Evolutionary conservation across 2,113 vertebrate species (phyloP), one percentile per base, ranked within the genome.

Genomic region (Macaca mulatta): DNA sequence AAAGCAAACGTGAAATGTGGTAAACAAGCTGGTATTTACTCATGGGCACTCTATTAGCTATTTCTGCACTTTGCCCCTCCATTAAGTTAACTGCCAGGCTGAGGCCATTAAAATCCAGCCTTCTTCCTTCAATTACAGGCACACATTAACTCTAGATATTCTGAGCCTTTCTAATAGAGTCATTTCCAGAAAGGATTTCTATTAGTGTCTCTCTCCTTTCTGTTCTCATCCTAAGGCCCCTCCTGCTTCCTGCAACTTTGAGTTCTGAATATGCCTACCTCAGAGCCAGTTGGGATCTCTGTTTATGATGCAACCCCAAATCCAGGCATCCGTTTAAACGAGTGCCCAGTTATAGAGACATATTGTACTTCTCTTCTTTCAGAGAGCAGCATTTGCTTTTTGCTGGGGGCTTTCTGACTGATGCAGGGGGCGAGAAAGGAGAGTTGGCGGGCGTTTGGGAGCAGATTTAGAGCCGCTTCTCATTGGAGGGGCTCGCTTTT

Each of bases 401-500:
- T 70, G 80, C 79, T 90, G 92, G 93, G 94, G 89, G 92, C 87
- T 97, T 89, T 96, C 87, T 93, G 89, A 94, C 89, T 75, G 93
- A 61, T 64, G 96, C 94, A 50, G 87, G 69, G 70, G n/a, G 64
- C 6, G 45, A 74, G 67, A 81, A 79, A 87, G 91, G 72, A 90
- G 97, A 93, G 88, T 90, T 96, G 97, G 93, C 94, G 90, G 86
- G 59, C 69, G 30, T 89, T 80, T 18, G 82, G 90, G 94, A 96
- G 93, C 90, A 94, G 83, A 96, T 77, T 94, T 93, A 86, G 90
- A 96, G 93, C n/a, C 3, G 83, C 40, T 96, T 83, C 80, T 97
- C 87, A 88, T 96, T 97, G 96, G 96, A 97, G 97, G 97, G 96
- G 84, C 77, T 97, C 20, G 50, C 80, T 84, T 96, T 97, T 88